phyloP scores from a whole-genome alignment of 1,140 invertebrate species.

The Lordiphosa stackelbergi region DNA sequence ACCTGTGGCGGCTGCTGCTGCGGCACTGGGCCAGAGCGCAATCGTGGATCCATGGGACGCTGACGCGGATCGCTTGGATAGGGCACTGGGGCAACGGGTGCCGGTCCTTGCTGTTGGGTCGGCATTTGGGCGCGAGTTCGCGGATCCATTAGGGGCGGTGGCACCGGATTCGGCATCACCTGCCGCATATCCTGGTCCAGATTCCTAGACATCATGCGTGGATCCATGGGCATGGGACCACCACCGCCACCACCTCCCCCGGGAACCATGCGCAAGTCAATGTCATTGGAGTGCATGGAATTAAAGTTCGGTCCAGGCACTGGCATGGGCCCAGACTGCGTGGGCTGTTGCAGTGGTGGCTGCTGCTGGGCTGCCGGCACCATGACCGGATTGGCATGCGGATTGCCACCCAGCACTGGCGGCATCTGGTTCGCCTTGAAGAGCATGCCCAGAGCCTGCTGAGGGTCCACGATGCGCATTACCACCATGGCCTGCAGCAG shows the following conservation, averaged over 20 bases:
- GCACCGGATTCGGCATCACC: slow-evolving; percentile 80
- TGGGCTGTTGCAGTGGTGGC: slow-evolving; percentile 30
- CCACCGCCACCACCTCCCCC: slow-evolving; percentile 20
- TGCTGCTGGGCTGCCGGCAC: slow-evolving; percentile 27
- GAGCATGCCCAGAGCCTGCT: slow-evolving; percentile 93
- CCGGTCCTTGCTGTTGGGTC: slow-evolving; percentile 54
- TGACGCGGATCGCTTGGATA: slow-evolving; percentile 83
- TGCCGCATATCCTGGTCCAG: slow-evolving; percentile 83
- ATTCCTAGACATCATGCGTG: slow-evolving; percentile 60
- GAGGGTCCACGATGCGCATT: slow-evolving; percentile 98
- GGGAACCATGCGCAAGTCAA: slow-evolving; percentile 78
- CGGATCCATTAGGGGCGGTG: slow-evolving; percentile 80
- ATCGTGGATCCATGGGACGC: slow-evolving; percentile 82
- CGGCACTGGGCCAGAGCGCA: slow-evolving; percentile 72
- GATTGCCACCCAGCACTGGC: slow-evolving; percentile 79
- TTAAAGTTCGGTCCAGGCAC: slow-evolving; percentile 61
- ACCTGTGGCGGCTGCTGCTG: slow-evolving; percentile 47
- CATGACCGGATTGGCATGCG: slow-evolving; percentile 34
- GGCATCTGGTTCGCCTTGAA: slow-evolving; percentile 91
- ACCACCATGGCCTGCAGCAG: slow-evolving; percentile 97
- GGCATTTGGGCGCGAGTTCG: slow-evolving; percentile 76
- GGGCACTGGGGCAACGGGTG: slow-evolving; percentile 55
- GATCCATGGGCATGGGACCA: slow-evolving; percentile 56
- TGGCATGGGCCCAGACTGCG: slow-evolving; percentile 45
- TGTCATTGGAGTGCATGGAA: slow-evolving; percentile 77